phyloP scores from a whole-genome alignment of 1,140 invertebrate species.

The Scylla paramamosain region DNA sequence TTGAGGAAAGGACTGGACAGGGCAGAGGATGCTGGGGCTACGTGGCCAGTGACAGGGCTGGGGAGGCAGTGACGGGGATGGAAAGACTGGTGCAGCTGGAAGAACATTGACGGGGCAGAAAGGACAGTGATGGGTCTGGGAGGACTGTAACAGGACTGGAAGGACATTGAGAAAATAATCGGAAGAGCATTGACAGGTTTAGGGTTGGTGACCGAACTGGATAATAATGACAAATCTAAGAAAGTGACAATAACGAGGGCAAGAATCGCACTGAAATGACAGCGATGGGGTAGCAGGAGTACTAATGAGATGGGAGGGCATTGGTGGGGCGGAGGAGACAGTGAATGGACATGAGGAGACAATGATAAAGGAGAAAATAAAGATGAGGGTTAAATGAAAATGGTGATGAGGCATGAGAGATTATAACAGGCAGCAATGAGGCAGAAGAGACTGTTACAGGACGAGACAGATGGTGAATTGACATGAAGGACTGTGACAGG shows the following conservation, averaged over 20 bases:
- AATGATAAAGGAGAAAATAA: background rate
- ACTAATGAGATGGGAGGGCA: background rate
- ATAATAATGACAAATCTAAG: background rate
- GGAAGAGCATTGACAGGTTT: background rate
- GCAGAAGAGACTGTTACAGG: background rate
- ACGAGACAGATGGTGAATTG: background rate
- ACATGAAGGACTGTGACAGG: background rate
- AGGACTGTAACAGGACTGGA: background rate
- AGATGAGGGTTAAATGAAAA: background rate
- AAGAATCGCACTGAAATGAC: background rate
- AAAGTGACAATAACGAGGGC: background rate
- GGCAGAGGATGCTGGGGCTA: no score
- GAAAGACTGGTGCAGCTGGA: background rate
- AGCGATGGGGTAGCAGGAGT: background rate
- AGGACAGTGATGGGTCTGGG: background rate
- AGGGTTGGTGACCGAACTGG: background rate
- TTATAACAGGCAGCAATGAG: background rate
- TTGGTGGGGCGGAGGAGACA: background rate
- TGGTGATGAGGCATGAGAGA: background rate
- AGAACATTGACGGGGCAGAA: background rate
- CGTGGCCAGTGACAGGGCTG: background rate
- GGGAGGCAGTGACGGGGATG: background rate
- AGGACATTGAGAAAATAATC: background rate
- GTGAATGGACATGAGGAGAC: background rate
- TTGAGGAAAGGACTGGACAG: background rate